A percentile compares a stretch with the other conserved stretches of the same genome.
phyloP scores from a whole-genome alignment of 2,797 vertebrate genomes.

The Caiman crocodilus region DNA sequence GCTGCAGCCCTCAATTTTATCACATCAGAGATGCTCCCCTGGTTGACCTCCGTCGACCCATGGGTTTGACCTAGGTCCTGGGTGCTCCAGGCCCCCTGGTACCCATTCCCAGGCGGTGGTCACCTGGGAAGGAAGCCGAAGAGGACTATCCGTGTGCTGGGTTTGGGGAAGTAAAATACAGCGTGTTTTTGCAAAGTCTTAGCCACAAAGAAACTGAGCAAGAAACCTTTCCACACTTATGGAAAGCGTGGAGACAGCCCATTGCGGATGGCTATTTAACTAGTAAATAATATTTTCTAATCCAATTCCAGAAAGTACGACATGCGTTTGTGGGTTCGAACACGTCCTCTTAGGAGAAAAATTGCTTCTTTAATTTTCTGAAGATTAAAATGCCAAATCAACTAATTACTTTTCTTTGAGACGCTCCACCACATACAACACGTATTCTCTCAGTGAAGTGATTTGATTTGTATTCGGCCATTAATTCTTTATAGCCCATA shows the following conservation, averaged over 20 bases:
- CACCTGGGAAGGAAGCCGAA: fast-evolving
- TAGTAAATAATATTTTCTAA: constrained; percentile 12
- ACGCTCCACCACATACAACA: constrained; percentile 55
- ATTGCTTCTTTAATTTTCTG: constrained; percentile 70
- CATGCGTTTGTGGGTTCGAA: constrained; percentile 36
- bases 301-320: constrained; percentile 1
- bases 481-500: constrained; percentile 70
- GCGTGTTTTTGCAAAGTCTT: background rate
- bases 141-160: background rate
- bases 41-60: background rate
- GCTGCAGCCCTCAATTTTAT: no score
- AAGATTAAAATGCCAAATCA: constrained; percentile 72
- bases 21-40: background rate
- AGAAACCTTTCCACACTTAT: no score
- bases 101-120: fast-evolving
- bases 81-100: background rate
- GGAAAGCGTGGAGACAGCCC: background rate
- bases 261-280: background rate
- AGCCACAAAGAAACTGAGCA: background rate
- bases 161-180: background rate
- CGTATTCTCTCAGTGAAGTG: constrained; percentile 27
- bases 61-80: fast-evolving
- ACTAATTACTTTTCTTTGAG: constrained; percentile 72
- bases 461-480: constrained; percentile 67
- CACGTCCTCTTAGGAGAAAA: constrained; percentile 51